Evolutionary conservation across 2,113 vertebrate species (phyloP).

Genomic region (Geothlypis trichas): DNA sequence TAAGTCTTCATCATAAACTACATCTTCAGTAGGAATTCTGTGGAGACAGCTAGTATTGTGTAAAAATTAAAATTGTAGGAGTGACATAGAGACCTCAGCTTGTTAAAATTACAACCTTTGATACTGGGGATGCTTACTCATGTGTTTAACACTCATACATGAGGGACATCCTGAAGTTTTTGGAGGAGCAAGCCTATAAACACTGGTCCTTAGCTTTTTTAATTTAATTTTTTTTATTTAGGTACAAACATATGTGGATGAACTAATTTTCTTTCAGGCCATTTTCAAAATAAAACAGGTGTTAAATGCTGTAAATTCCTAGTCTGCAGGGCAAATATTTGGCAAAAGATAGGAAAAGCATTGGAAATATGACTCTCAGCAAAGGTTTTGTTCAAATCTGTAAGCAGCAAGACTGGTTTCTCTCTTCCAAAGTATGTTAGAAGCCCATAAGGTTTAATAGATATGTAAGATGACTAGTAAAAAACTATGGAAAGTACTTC

Average conservation of each 20-base stretch:
- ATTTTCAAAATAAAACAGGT: neutral
- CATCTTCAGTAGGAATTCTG: neutral
- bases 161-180: neutral
- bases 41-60: neutral
- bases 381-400: conserved; percentile 71
- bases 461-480: neutral
- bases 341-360: neutral
- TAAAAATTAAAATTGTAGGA: neutral
- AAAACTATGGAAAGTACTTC: neutral
- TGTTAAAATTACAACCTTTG: neutral
- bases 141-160: neutral
- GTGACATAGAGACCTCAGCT: neutral
- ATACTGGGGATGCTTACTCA: neutral
- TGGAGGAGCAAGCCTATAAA: neutral
- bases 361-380: neutral
- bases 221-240: neutral
- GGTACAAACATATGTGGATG: rapidly evolving
- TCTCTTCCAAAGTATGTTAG: neutral
- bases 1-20: neutral
- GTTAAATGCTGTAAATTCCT: neutral
- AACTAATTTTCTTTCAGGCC: neutral
- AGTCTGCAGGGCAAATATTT: neutral
- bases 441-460: neutral
- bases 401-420: neutral
- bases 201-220: neutral